These are phyloP conservation scores for Alexandromys fortis DNA, from an alignment of 2,113 vertebrate genomes.

Conservation along the genomic window DNA sequence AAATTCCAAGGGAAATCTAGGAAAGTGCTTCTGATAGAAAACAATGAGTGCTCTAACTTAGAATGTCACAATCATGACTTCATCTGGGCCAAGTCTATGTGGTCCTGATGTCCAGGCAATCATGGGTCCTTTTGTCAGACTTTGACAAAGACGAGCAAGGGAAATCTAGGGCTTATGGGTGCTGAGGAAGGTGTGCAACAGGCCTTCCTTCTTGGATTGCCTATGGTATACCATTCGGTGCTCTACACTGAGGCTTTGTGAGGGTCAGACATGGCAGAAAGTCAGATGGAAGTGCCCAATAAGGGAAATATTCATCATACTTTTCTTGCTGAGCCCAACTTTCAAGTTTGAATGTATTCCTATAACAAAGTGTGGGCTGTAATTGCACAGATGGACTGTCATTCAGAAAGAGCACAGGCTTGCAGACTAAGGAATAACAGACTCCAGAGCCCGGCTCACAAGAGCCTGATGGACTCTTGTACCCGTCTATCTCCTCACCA, in stretches of 20 bases:
- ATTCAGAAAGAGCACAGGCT: neutral
- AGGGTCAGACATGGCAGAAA: neutral
- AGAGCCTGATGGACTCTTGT: neutral
- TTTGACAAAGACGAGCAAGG: neutral
- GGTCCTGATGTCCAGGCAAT: neutral
- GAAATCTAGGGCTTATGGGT: neutral
- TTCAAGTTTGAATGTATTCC: neutral
- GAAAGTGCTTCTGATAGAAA: neutral
- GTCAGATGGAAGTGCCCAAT: neutral
- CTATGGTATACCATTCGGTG: neutral
- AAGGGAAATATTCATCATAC: neutral
- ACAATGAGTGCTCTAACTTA: neutral
- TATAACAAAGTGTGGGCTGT: neutral
- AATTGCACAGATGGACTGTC: neutral
- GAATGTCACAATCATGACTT: neutral
- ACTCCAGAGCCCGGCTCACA: neutral
- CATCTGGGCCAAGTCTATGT: neutral
- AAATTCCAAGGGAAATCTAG: neutral
- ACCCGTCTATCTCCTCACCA: neutral
- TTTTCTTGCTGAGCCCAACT: neutral
- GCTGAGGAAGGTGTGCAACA: neutral
- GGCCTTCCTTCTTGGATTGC: neutral
- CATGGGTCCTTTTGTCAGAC: neutral
- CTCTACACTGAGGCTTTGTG: neutral
- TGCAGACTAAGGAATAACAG: neutral